Evolutionary conservation across 2,113 vertebrate species (phyloP).

Genomic region (Calonectris borealis): DNA sequence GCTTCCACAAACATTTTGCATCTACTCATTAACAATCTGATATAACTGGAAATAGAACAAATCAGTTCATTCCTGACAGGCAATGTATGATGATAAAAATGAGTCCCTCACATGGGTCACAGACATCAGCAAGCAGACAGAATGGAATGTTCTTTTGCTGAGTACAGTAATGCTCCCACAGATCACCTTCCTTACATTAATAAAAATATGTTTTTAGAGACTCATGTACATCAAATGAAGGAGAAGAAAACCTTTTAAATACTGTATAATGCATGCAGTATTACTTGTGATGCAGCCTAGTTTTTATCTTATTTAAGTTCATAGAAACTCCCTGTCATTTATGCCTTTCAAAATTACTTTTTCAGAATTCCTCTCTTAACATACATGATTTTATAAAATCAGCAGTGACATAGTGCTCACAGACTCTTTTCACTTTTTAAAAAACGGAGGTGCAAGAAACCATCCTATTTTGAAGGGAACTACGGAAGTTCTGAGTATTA

Average conservation of each 20-base stretch:
- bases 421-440: neutral
- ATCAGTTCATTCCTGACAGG: neutral
- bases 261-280: neutral
- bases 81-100: neutral
- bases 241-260: neutral
- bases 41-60: neutral
- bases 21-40: neutral
- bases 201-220: neutral
- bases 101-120: neutral
- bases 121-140: neutral
- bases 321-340: neutral
- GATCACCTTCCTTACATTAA: neutral
- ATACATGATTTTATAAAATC: neutral
- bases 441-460: accelerated
- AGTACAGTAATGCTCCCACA: neutral
- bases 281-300: neutral
- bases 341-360: neutral
- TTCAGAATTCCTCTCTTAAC: neutral
- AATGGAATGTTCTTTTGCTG: neutral
- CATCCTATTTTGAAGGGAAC: neutral
- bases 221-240: neutral
- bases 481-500: neutral
- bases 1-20: neutral
- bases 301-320: neutral
- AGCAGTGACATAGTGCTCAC: too few species aligned